These are phyloP conservation scores for Fundulus diaphanus DNA, from an alignment of 2,797 vertebrate genomes.

Conservation along the genomic window DNA sequence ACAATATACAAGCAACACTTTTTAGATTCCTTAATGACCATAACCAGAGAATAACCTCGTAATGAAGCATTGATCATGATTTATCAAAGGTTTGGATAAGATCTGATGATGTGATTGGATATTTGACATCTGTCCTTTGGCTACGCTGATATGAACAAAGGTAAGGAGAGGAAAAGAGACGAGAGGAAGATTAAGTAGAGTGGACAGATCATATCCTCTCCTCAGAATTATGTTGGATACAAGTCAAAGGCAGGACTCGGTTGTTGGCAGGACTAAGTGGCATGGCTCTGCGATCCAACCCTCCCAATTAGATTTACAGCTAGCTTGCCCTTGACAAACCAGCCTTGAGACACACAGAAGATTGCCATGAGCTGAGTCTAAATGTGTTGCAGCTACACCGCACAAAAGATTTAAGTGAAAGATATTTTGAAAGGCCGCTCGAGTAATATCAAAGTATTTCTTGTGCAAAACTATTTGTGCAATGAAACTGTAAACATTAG, in stretches of 20 bases:
- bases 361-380: constrained; percentile 10
- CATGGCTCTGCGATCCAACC: constrained; percentile 4
- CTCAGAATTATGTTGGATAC: constrained; percentile 33
- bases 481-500: too few species aligned
- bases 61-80: not conserved
- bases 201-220: constrained; percentile 28
- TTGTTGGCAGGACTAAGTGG: constrained; percentile 31
- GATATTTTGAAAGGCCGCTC: constrained; percentile 1
- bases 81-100: not conserved
- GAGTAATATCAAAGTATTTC: too few species aligned
- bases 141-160: not conserved
- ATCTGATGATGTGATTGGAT: not conserved
- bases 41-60: not conserved
- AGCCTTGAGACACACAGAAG: constrained; percentile 18
- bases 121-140: not conserved
- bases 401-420: constrained; percentile 1
- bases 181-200: constrained; percentile 22
- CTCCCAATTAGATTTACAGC: constrained; percentile 42
- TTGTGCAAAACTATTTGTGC: too few species aligned
- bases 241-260: constrained; percentile 33
- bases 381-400: constrained; percentile 10
- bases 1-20: not conserved
- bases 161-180: not conserved
- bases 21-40: not conserved
- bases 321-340: constrained; percentile 42